A percentile compares a stretch with the other conserved stretches of the same genome.
Evolutionary conservation across 1,140 invertebrate genomes (phyloP).

Genomic region (Solenopsis invicta): DNA sequence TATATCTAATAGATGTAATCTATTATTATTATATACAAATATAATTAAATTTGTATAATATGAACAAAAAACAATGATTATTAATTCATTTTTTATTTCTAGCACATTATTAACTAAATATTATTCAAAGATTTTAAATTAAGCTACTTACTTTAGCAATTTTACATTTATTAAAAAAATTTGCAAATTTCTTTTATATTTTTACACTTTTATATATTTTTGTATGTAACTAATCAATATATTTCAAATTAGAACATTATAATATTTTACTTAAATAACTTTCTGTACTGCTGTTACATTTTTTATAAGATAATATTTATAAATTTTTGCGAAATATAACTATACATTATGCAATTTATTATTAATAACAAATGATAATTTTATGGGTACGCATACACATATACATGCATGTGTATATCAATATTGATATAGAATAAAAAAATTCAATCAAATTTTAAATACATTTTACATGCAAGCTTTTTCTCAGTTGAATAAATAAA

Average conservation of each 20-base stretch:
- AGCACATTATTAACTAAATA: background rate
- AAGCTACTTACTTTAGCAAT: background rate
- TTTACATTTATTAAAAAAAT: too few species aligned
- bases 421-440: slow-evolving; percentile 49
- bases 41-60: background rate
- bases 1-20: background rate
- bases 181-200: background rate
- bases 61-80: background rate
- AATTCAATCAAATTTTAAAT: slow-evolving; percentile 36
- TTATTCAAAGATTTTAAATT: background rate
- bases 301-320: background rate
- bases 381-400: background rate
- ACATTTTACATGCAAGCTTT: background rate
- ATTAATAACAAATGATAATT: slow-evolving; percentile 11
- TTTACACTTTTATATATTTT: background rate
- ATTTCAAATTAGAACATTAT: too few species aligned
- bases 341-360: background rate
- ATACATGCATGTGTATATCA: background rate
- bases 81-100: background rate
- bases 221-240: background rate
- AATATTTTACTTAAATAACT: background rate
- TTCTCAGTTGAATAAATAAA: slow-evolving; percentile 45
- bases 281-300: background rate
- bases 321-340: background rate
- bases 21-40: slow-evolving; percentile 13